Evolutionary conservation across 2,888 invertebrate species (phyloP).

Genomic region (Agelastica alni): DNA sequence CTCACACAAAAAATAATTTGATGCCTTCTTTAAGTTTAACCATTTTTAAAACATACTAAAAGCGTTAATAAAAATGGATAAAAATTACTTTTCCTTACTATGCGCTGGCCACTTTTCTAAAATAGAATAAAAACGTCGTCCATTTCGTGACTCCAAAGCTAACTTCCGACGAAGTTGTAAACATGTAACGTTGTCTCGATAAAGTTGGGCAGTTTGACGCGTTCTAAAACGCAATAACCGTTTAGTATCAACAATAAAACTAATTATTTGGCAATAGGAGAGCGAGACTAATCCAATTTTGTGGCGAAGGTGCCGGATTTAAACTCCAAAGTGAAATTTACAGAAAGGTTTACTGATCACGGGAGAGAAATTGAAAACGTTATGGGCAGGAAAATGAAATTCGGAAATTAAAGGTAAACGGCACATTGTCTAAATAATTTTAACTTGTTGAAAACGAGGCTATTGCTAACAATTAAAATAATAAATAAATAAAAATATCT

Average conservation of each 20-base stretch:
- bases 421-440: too few species aligned
- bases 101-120: too few species aligned
- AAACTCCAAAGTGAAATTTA: not conserved
- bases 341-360: not conserved
- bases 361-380: not conserved
- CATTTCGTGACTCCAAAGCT: not conserved
- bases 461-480: too few species aligned
- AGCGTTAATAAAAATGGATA: too few species aligned
- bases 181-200: not conserved
- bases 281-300: slow-evolving; percentile 13
- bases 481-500: too few species aligned
- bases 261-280: slow-evolving; percentile 19
- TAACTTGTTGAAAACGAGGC: too few species aligned
- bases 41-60: too few species aligned
- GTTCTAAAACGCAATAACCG: slow-evolving; percentile 16
- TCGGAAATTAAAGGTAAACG: not conserved
- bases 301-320: slow-evolving; percentile 1
- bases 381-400: not conserved
- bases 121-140: too few species aligned
- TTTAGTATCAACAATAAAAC: slow-evolving; percentile 21
- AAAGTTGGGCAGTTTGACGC: slow-evolving; percentile 12
- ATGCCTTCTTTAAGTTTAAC: too few species aligned
- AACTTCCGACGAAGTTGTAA: too few species aligned
- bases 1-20: too few species aligned
- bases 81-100: too few species aligned